Base-by-base conservation (phyloP, 2,113 vertebrate genomes). In the Turnix velox region DNA sequence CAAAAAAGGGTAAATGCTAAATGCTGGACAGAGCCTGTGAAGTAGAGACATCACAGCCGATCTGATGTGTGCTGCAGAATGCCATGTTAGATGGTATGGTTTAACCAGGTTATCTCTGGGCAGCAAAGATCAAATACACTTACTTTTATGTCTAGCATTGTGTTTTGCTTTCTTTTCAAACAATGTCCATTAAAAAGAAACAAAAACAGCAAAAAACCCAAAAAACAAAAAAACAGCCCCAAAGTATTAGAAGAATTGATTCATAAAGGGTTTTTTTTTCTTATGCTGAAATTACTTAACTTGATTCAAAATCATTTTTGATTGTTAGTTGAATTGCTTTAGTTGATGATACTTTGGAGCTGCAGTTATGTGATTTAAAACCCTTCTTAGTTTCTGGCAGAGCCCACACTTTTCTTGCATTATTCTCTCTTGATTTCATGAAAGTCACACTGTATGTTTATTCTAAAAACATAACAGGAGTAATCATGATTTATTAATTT, bases 1-100 rank as follows among this genome's bases (percentile, higher is more conserved):
- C 96, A 98, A 96, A 98, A 98, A 98, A 98, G 84, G 98, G 97
- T 98, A 97, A 98, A 96, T 87, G 96, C 96, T 98, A 98, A 98
- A 96, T 83, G 97, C 90, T 94, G 95, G 94, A 68, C 95, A 83
- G 73, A 88, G 92, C 88, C 95, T 97, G 97, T 97, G 96, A 97
- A 97, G 97, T 98, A 90, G 94, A 87, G 80, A 97, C 97, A 97
- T 98, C 96, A 97, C 93, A 97, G 94, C 93, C 85, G 71, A 96
- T 97, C 95, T 97, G 97, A 97, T 96, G 96, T 97, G 91, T 80
- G 85, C 85, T 93, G 90, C 86, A 96, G 97, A 79, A 93, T 87
- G 80, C 81, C 6, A 63, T 90, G 77, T 95, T 95, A 96, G 94
- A 96, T 58, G 85, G 84, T 83, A 86, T 73, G 86, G 83, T 97